phyloP scores from a whole-genome alignment of 2,888 invertebrate species.

The Coecobrya sp. region DNA sequence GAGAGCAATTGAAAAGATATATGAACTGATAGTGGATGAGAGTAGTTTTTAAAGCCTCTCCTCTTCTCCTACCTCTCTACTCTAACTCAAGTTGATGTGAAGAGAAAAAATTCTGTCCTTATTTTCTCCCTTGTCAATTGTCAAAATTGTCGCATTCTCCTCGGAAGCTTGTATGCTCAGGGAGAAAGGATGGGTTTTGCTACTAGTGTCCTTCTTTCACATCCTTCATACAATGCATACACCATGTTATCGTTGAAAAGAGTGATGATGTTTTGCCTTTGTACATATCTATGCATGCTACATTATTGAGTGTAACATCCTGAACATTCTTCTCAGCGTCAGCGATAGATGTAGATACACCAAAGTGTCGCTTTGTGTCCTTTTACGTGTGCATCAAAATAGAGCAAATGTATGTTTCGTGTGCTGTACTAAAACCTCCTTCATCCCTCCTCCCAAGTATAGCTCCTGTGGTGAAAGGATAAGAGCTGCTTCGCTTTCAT shows the following conservation, averaged over 20 bases:
- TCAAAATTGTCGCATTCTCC: conserved; percentile 60
- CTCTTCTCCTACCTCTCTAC: conserved; percentile 11
- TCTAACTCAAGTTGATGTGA: conserved; percentile 64
- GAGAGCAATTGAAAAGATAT: conserved; percentile 73
- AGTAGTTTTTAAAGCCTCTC: conserved; percentile 54
- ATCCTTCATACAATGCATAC: conserved; percentile 21
- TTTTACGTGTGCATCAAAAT: background rate
- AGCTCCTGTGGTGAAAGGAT: conserved; percentile 51
- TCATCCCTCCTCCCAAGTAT: conserved; percentile 42
- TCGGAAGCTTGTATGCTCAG: background rate
- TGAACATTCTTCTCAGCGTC: background rate
- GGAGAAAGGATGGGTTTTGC: background rate
- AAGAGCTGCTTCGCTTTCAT: conserved; percentile 64
- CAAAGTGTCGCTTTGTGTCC: conserved; percentile 13
- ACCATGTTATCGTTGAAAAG: background rate
- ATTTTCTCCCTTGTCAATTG: conserved; percentile 67
- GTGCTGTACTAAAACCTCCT: conserved; percentile 56
- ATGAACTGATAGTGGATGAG: conserved; percentile 41
- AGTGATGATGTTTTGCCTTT: conserved; percentile 8
- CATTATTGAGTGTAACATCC: background rate
- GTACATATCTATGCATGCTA: background rate
- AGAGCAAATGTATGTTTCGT: conserved; percentile 23
- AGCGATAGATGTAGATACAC: background rate
- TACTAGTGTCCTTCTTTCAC: conserved; percentile 50
- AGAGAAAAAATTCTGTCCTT: conserved; percentile 61